Base-by-base conservation (phyloP, 37 sponge, comb jelly and placozoan species). In the Petrosia ficiformis region DNA sequence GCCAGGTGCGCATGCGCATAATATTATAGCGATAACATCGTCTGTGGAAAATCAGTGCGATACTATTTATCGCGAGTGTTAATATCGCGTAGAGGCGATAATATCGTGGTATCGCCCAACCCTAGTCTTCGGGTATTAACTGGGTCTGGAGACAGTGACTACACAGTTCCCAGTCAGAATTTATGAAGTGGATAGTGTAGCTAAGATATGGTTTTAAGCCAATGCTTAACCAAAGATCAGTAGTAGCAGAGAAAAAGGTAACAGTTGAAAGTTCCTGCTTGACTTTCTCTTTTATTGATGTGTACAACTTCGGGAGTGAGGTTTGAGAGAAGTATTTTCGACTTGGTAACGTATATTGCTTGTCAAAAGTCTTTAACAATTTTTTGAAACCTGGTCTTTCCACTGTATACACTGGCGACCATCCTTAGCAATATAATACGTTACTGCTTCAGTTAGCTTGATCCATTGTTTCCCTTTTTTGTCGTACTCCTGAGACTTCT, bases 181-280 rank as follows among this genome's bases (percentile, higher is more conserved):
- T 40, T 1, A 80, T 58, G 43, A 39, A 80, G 59, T 80, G 80
- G n/a, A 80, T 35, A 10, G 80, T 80, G 48, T 80, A 80, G 41
- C 80, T 80, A 16, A 64, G n/a, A 56, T 81, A 81, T 39, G 81
- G 81, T 1, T 42, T 39, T 31, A 72, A 39, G 1, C 74, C 64
- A 21, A 36, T 31, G 57, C 80, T 80, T 57, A 73, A 80, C 80
- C 80, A 80, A 4, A 58, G 30, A 40, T 80, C 80, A 1, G 72
- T 71, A 41, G 80, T 80, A 25, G 80, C 80, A 38, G 80, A 71
- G 34, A 71, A 71, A 2, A 52, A 79, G 28, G 11, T 11, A 5
- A 61, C 63, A 26, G 5, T 5, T 6, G 63, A 61, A 19, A 48
- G 54, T 29, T 61, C 63, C 5, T 61, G 63, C 63, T 61, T 61